These are phyloP conservation scores for Actinopyga echinites DNA, from an alignment of 53 echinoderm and acorn worm genomes.

Conservation along the genomic window DNA sequence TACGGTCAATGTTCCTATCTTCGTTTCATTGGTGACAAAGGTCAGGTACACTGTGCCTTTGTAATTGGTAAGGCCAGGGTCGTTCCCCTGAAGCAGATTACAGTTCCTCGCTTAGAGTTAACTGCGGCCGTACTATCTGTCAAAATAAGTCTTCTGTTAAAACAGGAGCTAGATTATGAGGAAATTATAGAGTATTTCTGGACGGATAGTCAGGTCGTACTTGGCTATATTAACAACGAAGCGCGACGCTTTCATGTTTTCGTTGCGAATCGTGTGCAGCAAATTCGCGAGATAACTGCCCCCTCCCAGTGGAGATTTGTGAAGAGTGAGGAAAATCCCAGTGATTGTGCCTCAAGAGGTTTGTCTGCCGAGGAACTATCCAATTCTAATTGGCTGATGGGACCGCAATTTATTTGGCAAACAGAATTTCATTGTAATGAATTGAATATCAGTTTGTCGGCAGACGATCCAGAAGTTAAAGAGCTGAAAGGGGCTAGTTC, in stretches of 20 bases:
- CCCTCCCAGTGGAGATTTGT: conserved; percentile 51
- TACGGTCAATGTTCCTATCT: conserved; percentile 65
- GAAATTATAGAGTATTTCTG: conserved; percentile 35
- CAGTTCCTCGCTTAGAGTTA: conserved; percentile 58
- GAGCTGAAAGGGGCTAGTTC: not conserved
- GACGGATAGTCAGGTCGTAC: no score
- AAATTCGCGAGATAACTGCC: conserved; percentile 30
- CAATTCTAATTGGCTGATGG: conserved; percentile 38
- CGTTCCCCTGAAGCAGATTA: conserved; percentile 47
- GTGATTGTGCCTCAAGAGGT: conserved; percentile 46
- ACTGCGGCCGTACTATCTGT: conserved; percentile 62
- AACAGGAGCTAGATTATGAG: conserved; percentile 52
- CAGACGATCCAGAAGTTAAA: not conserved
- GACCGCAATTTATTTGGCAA: conserved; percentile 49
- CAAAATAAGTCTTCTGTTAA: conserved; percentile 52
- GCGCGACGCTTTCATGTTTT: conserved; percentile 56
- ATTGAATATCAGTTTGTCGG: not conserved
- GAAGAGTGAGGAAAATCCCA: conserved; percentile 44
- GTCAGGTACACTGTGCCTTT: conserved; percentile 42
- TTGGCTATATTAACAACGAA: conserved; percentile 59
- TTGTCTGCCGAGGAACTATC: conserved; percentile 28
- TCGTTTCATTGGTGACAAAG: conserved; percentile 35
- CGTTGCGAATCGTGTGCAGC: conserved; percentile 63
- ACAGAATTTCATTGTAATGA: not conserved
- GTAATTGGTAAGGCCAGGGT: conserved; percentile 67